Conservation (phyloP, 2,888 invertebrate genomes). For the Macrosiphum euphorbiae region DNA sequence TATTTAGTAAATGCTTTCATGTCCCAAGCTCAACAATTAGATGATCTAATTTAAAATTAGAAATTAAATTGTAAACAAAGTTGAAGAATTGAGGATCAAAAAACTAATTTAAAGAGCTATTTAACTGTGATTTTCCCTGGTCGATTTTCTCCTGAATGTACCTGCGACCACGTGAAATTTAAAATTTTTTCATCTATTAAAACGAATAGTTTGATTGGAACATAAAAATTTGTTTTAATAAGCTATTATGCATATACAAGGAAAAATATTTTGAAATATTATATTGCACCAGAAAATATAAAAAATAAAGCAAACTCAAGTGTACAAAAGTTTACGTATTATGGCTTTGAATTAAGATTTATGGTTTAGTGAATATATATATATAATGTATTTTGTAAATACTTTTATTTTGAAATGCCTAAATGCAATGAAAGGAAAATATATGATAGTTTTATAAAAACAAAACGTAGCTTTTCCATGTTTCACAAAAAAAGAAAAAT, state of each 20-base stretch:
- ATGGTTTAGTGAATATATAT: neutral
- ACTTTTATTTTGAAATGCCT: constrained; percentile 19
- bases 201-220: neutral
- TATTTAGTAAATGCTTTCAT: neutral
- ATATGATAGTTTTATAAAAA: constrained; percentile 30
- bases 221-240: neutral
- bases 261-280: neutral
- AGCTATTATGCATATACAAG: neutral
- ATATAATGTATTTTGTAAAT: neutral
- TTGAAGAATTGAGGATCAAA: neutral
- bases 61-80: neutral
- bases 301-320: neutral
- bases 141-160: neutral
- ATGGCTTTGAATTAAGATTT: constrained; percentile 15
- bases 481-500: constrained; percentile 38
- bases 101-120: neutral
- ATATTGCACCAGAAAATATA: neutral
- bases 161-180: neutral
- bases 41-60: neutral
- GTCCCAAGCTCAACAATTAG: neutral
- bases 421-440: constrained; percentile 31
- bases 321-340: neutral
- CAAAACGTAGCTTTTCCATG: constrained; percentile 45
- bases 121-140: neutral
- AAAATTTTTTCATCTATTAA: neutral